phyloP scores from a whole-genome alignment of 2,888 invertebrate species.

The Macropis europaea region DNA sequence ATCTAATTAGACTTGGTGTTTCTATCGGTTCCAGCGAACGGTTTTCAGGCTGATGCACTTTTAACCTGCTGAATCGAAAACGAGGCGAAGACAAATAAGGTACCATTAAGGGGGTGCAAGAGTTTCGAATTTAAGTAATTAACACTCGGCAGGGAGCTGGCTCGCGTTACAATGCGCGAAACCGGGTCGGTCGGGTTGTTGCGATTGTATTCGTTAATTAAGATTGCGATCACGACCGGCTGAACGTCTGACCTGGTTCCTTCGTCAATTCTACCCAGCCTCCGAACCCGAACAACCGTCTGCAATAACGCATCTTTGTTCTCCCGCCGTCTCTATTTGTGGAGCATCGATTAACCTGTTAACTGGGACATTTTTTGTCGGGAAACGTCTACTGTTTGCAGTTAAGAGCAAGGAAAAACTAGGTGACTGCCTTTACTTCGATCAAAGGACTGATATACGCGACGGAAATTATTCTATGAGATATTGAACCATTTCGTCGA shows the following conservation, averaged over 20 bases:
- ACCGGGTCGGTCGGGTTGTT: slow-evolving; percentile 6
- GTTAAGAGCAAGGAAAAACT: no score
- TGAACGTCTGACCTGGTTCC: slow-evolving; percentile 43
- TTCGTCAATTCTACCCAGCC: slow-evolving; percentile 20
- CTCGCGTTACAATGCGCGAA: neutral
- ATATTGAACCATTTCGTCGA: no score
- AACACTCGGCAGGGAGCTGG: neutral
- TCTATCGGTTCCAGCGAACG: no score
- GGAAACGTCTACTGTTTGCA: no score
- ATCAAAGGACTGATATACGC: no score
- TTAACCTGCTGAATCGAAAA: neutral
- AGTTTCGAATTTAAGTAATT: slow-evolving; percentile 24
- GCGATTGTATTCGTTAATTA: slow-evolving; percentile 55
- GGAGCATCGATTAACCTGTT: no score
- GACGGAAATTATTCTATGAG: no score
- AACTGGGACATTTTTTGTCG: no score
- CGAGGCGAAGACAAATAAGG: neutral
- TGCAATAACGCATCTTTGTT: neutral
- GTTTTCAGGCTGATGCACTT: neutral
- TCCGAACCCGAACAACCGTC: slow-evolving; percentile 4
- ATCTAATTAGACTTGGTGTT: neutral
- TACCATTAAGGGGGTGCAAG: neutral
- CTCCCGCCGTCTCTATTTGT: neutral
- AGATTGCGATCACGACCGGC: slow-evolving; percentile 43
- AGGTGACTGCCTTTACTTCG: neutral